Conservation (phyloP, 1,140 invertebrate species). For the Tribolium castaneum region DNA sequence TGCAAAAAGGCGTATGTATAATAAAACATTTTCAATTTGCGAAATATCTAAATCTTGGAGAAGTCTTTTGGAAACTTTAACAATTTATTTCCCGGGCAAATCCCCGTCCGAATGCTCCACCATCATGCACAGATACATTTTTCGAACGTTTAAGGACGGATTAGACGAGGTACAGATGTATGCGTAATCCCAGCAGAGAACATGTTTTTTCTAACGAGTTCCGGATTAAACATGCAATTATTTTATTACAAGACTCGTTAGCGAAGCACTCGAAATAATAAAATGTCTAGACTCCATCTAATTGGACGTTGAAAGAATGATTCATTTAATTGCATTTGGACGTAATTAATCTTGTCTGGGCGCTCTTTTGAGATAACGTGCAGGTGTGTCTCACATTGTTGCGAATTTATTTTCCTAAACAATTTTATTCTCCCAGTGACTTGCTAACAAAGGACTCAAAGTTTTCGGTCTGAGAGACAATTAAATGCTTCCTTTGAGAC, state of each 20-base stretch:
- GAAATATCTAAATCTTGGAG: slow-evolving; percentile 31
- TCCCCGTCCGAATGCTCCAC: too few species aligned
- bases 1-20: slow-evolving; percentile 18
- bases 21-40: slow-evolving; percentile 37
- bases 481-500: slow-evolving; percentile 39
- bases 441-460: slow-evolving; percentile 30
- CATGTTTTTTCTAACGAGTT: too few species aligned
- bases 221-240: background rate
- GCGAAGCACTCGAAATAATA: background rate
- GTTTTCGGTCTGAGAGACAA: background rate
- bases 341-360: background rate
- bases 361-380: background rate
- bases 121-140: slow-evolving; percentile 38
- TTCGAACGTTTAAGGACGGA: slow-evolving; percentile 42
- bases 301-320: background rate
- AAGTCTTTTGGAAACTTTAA: slow-evolving; percentile 42
- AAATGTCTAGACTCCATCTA: background rate
- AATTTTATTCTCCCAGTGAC: background rate
- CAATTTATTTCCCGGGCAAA: slow-evolving; percentile 44
- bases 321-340: background rate
- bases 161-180: slow-evolving; percentile 44
- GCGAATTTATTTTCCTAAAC: background rate
- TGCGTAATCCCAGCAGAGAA: too few species aligned
- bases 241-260: background rate
- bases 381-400: too few species aligned